phyloP scores from a whole-genome alignment of 2,888 invertebrate species.

The Mayetiola destructor region DNA sequence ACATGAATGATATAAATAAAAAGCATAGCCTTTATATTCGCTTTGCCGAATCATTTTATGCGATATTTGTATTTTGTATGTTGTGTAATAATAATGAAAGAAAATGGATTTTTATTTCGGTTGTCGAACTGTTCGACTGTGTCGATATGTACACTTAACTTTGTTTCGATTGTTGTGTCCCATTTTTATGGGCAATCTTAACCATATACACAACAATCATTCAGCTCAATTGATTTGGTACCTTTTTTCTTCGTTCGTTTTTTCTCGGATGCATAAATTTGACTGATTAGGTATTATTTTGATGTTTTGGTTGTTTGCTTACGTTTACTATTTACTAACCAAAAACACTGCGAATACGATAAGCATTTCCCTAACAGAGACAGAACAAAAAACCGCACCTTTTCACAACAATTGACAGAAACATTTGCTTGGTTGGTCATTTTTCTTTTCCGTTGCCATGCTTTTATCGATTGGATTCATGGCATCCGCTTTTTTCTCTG shows the following conservation, averaged over 20 bases:
- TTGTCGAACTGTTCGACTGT: too few relatives aligned
- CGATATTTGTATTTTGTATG: too few relatives aligned
- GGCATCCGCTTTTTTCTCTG: conserved; percentile 2
- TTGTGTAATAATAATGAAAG: too few relatives aligned
- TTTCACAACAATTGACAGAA: too few relatives aligned
- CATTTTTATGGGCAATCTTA: background rate
- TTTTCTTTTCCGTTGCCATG: background rate
- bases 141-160: background rate
- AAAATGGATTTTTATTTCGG: too few relatives aligned
- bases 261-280: background rate
- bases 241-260: background rate
- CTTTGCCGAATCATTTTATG: too few relatives aligned
- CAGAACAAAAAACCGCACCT: background rate
- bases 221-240: conserved; percentile 10
- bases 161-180: background rate
- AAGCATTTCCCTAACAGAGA: too few relatives aligned
- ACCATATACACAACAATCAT: conserved; percentile 7
- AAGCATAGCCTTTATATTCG: background rate
- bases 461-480: conserved; percentile 6
- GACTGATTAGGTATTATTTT: conserved; percentile 4
- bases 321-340: background rate
- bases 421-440: background rate
- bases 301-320: conserved; percentile 3
- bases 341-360: too few relatives aligned
- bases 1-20: background rate